Percentiles rank a stretch among this genome's conserved stretches.
These are phyloP conservation scores for Lasiommata megera DNA, from an alignment of 2,888 invertebrate species.

Conservation along the genomic window DNA sequence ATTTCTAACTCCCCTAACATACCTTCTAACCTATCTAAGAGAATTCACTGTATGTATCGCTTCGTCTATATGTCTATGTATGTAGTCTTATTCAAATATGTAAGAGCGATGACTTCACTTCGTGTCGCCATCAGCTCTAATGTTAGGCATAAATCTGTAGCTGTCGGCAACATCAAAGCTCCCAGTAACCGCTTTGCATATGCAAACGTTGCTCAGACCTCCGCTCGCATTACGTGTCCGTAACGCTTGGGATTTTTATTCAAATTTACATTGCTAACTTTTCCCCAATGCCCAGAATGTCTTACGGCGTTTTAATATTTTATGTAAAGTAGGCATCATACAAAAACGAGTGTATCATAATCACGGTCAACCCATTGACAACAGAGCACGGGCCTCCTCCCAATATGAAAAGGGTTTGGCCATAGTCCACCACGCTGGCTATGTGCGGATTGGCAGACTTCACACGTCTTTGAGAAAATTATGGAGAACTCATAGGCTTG, in stretches of 20 bases:
- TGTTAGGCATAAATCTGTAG: conserved; percentile 14
- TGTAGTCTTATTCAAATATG: conserved; percentile 47
- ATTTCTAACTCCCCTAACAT: too few relatives aligned
- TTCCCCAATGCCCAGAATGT: background rate
- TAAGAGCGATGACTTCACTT: conserved; percentile 56
- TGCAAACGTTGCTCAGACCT: conserved; percentile 42
- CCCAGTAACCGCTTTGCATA: conserved; percentile 48
- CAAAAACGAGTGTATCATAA: too few relatives aligned
- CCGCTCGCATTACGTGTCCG: conserved; percentile 39
- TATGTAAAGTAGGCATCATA: too few relatives aligned
- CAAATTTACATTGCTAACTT: conserved; percentile 35
- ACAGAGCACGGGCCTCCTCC: too few relatives aligned
- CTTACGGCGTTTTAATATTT: background rate
- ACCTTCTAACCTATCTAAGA: too few relatives aligned
- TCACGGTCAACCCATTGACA: too few relatives aligned
- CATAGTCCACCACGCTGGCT: too few relatives aligned
- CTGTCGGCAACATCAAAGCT: conserved; percentile 19
- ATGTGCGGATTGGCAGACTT: too few relatives aligned
- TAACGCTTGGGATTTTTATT: conserved; percentile 43
- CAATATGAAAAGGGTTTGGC: too few relatives aligned
- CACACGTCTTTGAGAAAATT: too few relatives aligned
- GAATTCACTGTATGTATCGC: too few relatives aligned
- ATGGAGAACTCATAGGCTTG: too few relatives aligned
- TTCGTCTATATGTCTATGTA: conserved; percentile 1
- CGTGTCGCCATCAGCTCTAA: conserved; percentile 32